phyloP scores from a whole-genome alignment of 2,797 vertebrate genomes.

The Microctenopoma steveboyesi region DNA sequence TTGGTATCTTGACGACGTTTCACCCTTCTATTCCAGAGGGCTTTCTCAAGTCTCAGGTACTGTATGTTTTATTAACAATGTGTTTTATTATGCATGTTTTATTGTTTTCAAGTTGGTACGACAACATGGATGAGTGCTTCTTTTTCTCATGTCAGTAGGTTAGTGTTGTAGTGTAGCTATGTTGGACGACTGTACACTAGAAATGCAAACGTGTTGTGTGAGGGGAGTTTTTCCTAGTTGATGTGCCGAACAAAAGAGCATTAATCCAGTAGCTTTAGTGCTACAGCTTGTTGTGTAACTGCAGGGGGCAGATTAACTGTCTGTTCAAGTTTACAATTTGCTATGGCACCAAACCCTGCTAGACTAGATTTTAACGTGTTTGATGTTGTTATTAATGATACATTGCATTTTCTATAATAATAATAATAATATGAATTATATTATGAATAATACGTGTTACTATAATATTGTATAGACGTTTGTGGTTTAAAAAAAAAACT shows the following conservation, averaged over 20 bases:
- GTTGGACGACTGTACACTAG: not conserved
- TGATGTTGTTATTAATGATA: not conserved
- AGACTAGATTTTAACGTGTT: not conserved
- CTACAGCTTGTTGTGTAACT: not conserved
- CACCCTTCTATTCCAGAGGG: too few relatives aligned
- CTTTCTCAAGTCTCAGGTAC: too few relatives aligned
- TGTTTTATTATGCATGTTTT: not conserved
- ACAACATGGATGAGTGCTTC: not conserved
- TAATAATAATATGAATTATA: too few relatives aligned
- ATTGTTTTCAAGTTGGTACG: constrained; percentile 1
- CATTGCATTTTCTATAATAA: too few relatives aligned
- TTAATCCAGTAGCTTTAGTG: not conserved
- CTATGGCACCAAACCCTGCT: not conserved
- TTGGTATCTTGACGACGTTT: too few relatives aligned
- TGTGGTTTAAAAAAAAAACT: too few relatives aligned
- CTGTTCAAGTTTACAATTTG: not conserved
- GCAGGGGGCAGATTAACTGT: not conserved
- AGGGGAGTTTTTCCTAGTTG: not conserved
- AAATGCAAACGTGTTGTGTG: not conserved
- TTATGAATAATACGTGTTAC: too few relatives aligned
- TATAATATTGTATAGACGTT: too few relatives aligned
- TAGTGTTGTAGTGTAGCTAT: too few relatives aligned
- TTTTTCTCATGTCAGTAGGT: not conserved
- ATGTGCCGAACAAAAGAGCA: not conserved
- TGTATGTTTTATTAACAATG: too few relatives aligned